phyloP scores from a whole-genome alignment of 2,797 vertebrate genomes.

The Sphenopsis melanotis region DNA sequence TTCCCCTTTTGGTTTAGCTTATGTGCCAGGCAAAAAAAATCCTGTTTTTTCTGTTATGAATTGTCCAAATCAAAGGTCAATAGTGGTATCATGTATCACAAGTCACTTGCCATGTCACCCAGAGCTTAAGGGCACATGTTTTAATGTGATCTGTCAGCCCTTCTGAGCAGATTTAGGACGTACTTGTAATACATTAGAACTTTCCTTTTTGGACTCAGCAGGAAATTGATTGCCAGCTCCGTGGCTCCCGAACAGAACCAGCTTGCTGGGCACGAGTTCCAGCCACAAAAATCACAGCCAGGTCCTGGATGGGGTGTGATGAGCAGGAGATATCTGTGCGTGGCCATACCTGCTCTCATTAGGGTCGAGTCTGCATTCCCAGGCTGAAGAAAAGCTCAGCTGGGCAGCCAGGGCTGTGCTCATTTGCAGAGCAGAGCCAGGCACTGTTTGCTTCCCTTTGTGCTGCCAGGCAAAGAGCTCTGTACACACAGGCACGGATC shows the following conservation, averaged over 20 bases:
- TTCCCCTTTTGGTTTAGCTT: neutral
- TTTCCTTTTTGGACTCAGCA: constrained; percentile 54
- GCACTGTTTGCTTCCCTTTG: neutral
- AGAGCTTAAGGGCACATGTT: constrained; percentile 35
- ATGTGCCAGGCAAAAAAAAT: neutral
- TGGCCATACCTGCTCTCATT: neutral
- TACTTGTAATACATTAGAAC: constrained; percentile 61
- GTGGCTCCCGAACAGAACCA: constrained; percentile 36
- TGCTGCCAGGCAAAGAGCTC: neutral
- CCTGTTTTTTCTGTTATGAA: neutral
- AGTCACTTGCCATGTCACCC: constrained; percentile 25
- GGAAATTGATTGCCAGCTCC: constrained; percentile 64
- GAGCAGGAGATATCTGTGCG: neutral
- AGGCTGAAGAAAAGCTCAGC: neutral
- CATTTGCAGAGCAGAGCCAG: neutral
- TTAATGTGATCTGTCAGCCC: constrained; percentile 62
- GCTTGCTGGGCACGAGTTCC: constrained; percentile 55
- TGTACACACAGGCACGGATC: neutral
- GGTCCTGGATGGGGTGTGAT: constrained; percentile 5
- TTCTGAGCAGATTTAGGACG: constrained; percentile 52
- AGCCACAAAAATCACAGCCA: constrained; percentile 26
- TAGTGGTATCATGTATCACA: constrained; percentile 53
- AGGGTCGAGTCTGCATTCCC: neutral
- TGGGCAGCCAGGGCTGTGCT: neutral
- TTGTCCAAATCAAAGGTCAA: constrained; percentile 62